These are phyloP conservation scores for Platorchestia sp. DNA, from an alignment of 1,140 invertebrate species.

Conservation along the genomic window DNA sequence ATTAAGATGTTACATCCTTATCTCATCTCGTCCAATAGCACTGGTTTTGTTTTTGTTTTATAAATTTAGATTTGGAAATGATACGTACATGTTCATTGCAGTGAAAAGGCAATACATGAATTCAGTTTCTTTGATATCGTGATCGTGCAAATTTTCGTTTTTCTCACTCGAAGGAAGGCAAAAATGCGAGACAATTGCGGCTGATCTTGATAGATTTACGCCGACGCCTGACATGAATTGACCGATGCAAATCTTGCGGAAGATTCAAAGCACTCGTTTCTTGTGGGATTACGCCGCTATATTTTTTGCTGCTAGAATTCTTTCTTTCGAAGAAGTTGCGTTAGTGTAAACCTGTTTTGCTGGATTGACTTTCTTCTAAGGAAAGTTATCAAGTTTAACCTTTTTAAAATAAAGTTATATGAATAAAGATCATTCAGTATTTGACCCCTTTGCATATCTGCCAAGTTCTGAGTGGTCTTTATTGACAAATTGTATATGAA, in stretches of 20 bases:
- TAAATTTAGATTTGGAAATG: no score
- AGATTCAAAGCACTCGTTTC: neutral
- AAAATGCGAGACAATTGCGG: neutral
- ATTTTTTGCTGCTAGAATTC: neutral
- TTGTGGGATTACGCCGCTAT: neutral
- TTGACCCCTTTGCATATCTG: no score
- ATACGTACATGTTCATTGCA: neutral
- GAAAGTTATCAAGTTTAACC: no score
- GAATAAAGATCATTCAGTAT: no score
- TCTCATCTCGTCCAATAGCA: no score
- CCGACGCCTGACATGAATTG: neutral
- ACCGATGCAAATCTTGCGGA: neutral
- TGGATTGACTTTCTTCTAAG: no score
- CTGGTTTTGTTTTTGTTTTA: no score
- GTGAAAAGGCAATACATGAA: neutral
- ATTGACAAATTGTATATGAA: no score
- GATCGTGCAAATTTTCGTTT: neutral
- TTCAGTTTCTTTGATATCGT: neutral
- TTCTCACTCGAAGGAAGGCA: neutral
- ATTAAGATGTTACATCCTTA: no score
- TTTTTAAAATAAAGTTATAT: no score
- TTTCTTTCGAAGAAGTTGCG: neutral
- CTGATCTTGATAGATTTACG: neutral
- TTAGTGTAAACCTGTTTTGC: neutral
- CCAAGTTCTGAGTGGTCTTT: no score